phyloP scores from a whole-genome alignment of 1,140 invertebrate genomes.

The Pseudomyrmex sp. region DNA sequence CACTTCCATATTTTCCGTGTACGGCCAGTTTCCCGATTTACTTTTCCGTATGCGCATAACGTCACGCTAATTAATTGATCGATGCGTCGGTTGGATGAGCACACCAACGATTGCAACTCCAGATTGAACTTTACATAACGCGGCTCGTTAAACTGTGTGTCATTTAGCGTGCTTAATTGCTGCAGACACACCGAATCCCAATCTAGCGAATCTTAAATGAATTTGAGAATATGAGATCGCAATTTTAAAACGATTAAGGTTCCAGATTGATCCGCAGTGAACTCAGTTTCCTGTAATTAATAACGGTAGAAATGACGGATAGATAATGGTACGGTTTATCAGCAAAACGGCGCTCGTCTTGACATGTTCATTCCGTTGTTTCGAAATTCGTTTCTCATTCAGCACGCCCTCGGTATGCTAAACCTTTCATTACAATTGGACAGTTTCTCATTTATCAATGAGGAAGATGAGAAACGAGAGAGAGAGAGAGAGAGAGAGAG shows the following conservation, averaged over 20 bases:
- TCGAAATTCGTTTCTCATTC: slow-evolving; percentile 9
- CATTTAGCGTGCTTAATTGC: not conserved
- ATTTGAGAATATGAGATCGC: not conserved
- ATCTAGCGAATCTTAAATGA: not conserved
- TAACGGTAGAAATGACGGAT: not conserved
- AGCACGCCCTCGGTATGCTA: not conserved
- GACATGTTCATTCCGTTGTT: not conserved
- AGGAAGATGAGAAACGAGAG: not conserved
- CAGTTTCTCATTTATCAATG: slow-evolving; percentile 12
- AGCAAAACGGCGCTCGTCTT: not conserved
- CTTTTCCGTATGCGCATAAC: not conserved
- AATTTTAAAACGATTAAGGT: slow-evolving; percentile 2
- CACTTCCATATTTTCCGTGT: too few species aligned
- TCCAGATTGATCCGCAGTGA: not conserved
- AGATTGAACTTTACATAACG: slow-evolving; percentile 2
- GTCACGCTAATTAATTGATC: slow-evolving; percentile 30
- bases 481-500: not conserved
- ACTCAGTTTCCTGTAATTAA: not conserved
- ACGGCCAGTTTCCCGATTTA: not conserved
- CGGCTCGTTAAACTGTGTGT: not conserved
- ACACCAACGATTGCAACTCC: not conserved
- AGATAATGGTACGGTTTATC: not conserved
- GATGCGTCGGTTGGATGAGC: slow-evolving; percentile 6
- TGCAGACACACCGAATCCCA: not conserved
- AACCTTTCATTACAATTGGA: not conserved